Evolutionary conservation across 2,113 vertebrate species (phyloP), one percentile per base, ranked within the genome.

Genomic region (Zosterops borbonicus): DNA sequence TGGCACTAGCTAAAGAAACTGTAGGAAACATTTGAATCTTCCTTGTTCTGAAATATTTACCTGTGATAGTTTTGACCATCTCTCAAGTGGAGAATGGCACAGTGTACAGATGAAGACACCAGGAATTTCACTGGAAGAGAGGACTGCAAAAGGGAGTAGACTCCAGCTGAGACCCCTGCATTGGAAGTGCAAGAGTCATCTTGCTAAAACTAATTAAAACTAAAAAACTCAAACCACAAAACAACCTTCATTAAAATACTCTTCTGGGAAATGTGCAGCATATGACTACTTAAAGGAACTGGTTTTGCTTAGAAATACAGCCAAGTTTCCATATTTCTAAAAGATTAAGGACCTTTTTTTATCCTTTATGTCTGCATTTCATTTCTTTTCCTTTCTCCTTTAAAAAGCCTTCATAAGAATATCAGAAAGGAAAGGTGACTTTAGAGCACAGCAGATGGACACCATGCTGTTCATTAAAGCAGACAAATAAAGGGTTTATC

Each of bases 281-380:
- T 78, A 77, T 35, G 33, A 92, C 65, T 90, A 46, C 88, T 90
- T 95, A 93, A 92, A 94, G 85, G 60, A 94, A 83, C 60, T 56
- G n/a, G 53, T 23, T 93, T 93, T 94, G 44, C 96, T 96, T 87
- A 97, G 96, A 96, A 94, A 90, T 82, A 79, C 58, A 84, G 95
- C 93, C 93, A 94, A 95, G 69, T 93, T 79, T 53, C 49, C 56
- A 6, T 46, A 76, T 87, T 95, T 95, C 76, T 84, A 56, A 93
- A 92, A 92, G 86, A 96, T 94, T 75, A 96, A 93, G 94, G 77
- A 68, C 21, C 29, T 96, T 73, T 78, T 94, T 94, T 71, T 28
- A 73, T 84, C 74, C 53, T 87, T 87, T 89, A 74, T 87, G 33
- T 71, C 73, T 89, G 33, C 60, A n/a, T 74, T 89, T 49, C 27